Percentiles rank a stretch among this genome's conserved stretches.
These are phyloP conservation scores for Choristoneura rosaceana DNA, from an alignment of 2,888 invertebrate species.

Conservation along the genomic window DNA sequence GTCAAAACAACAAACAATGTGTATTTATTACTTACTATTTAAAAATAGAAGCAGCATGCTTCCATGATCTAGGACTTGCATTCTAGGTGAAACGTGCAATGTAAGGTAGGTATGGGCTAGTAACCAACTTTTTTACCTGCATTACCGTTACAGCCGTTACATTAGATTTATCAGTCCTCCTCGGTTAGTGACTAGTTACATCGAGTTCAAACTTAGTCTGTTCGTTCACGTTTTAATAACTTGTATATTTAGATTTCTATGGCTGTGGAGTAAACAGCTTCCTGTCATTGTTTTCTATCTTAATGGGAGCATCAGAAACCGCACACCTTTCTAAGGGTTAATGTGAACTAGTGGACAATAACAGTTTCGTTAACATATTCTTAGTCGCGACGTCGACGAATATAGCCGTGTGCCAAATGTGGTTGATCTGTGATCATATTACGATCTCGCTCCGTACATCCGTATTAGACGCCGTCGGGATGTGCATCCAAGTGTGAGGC, in stretches of 20 bases:
- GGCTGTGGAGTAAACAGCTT: conserved; percentile 25
- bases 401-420: conserved; percentile 42
- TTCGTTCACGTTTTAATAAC: conserved; percentile 8
- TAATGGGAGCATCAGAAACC: conserved; percentile 19
- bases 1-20: background rate
- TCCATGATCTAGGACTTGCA: conserved; percentile 27
- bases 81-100: conserved; percentile 35
- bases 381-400: conserved; percentile 23
- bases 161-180: conserved; percentile 31
- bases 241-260: background rate
- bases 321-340: conserved; percentile 13
- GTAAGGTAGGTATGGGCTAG: conserved; percentile 26
- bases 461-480: conserved; percentile 34
- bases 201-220: conserved; percentile 6
- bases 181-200: conserved; percentile 18
- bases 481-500: conserved; percentile 66
- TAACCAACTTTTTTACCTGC: conserved; percentile 42
- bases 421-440: conserved; percentile 43
- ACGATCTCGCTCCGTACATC: conserved; percentile 38
- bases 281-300: conserved; percentile 25
- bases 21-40: background rate
- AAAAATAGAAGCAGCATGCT: conserved; percentile 8
- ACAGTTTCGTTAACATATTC: conserved; percentile 27
- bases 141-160: conserved; percentile 34
- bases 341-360: conserved; percentile 22